Conservation (phyloP, 2,888 invertebrate genomes). For the Pheosia gnoma region DNA sequence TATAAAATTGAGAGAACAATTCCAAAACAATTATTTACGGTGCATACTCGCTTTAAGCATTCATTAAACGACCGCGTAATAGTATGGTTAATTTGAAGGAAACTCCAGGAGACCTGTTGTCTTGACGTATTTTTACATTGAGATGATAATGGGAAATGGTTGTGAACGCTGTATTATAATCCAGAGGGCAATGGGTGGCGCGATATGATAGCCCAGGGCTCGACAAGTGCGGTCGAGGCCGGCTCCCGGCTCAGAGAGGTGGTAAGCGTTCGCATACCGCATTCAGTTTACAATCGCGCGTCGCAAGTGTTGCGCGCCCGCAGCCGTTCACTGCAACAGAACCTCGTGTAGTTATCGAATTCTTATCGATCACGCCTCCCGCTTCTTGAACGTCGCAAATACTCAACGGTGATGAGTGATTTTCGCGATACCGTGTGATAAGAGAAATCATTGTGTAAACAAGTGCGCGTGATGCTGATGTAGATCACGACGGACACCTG, state of each 20-base stretch:
- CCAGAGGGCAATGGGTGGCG: constrained; percentile 73
- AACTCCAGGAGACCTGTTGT: constrained; percentile 26
- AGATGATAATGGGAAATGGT: constrained; percentile 65
- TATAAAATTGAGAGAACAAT: background rate
- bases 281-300: constrained; percentile 79
- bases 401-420: constrained; percentile 63
- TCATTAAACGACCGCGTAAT: constrained; percentile 12
- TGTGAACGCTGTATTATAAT: constrained; percentile 72
- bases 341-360: constrained; percentile 54
- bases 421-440: constrained; percentile 50
- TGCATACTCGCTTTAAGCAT: constrained; percentile 12
- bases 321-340: constrained; percentile 61
- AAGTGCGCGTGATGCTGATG: constrained; percentile 57
- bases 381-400: constrained; percentile 50
- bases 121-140: constrained; percentile 43
- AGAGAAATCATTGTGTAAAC: constrained; percentile 54
- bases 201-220: constrained; percentile 72
- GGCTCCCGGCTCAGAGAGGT: constrained; percentile 70
- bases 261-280: constrained; percentile 66
- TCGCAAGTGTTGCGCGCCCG: constrained; percentile 78
- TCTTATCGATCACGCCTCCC: constrained; percentile 69
- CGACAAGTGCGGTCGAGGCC: constrained; percentile 70
- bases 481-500: constrained; percentile 50
- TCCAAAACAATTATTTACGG: constrained; percentile 14
- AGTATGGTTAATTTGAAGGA: constrained; percentile 14